Percentiles rank a stretch among this genome's conserved stretches.
These are phyloP conservation scores for Anser cygnoides DNA, from an alignment of 2,113 vertebrate genomes.

Conservation along the genomic window DNA sequence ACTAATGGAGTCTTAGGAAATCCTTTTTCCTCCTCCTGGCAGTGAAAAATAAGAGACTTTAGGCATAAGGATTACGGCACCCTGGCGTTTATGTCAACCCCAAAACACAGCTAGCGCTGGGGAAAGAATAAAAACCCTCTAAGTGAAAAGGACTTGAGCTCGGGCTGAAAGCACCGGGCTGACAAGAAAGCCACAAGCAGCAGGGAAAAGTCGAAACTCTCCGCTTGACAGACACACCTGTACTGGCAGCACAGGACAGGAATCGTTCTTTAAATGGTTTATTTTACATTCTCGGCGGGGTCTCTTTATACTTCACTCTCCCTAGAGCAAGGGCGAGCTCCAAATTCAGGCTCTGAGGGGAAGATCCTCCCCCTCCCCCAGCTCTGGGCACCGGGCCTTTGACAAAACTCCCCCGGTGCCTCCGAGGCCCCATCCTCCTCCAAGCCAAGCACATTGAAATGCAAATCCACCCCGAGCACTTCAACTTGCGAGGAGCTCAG, in stretches of 20 bases:
- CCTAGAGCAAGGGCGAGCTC: not conserved
- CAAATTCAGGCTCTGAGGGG: not conserved
- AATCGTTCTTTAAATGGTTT: not conserved
- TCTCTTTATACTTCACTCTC: not conserved
- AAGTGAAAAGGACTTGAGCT: not conserved
- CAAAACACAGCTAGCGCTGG: not conserved
- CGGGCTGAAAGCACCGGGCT: not conserved
- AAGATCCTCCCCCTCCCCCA: not conserved
- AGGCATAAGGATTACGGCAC: not conserved
- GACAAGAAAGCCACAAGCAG: constrained; percentile 1
- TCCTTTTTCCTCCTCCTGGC: not conserved
- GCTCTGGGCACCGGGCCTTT: not conserved
- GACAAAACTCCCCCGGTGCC: not conserved
- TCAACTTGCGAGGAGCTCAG: not conserved
- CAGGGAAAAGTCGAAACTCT: not conserved
- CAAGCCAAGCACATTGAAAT: not conserved
- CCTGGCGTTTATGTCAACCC: not conserved
- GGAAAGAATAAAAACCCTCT: not conserved
- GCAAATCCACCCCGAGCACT: not conserved
- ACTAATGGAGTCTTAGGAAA: not conserved
- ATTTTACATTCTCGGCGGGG: not conserved
- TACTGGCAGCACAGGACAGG: not conserved
- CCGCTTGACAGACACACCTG: not conserved
- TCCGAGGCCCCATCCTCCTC: not conserved
- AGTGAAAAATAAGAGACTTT: not conserved